A percentile compares a stretch with the other conserved stretches of the same genome.
Evolutionary conservation across 2,113 vertebrate species (phyloP).

Genomic region (Rostratula benghalensis): DNA sequence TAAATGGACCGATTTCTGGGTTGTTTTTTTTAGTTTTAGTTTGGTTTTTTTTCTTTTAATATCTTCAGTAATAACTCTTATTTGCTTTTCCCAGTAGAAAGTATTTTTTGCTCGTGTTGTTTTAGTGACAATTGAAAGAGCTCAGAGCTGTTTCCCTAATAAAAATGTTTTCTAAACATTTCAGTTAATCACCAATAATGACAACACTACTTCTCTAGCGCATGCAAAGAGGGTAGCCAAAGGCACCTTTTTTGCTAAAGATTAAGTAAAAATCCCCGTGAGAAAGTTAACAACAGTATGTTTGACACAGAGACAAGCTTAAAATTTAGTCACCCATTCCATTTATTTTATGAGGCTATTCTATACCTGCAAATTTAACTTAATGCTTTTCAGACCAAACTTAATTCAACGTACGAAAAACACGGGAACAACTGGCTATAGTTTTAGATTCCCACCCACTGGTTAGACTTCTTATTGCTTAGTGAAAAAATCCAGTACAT

Average conservation of each 20-base stretch:
- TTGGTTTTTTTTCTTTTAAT: neutral
- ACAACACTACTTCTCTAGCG: neutral
- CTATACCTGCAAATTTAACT: neutral
- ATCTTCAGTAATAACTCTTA: neutral
- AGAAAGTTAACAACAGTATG: neutral
- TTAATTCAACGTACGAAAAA: neutral
- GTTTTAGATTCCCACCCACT: neutral
- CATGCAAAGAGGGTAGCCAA: neutral
- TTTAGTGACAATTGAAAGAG: neutral
- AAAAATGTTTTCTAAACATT: neutral
- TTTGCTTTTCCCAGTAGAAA: neutral
- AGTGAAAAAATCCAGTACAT: neutral
- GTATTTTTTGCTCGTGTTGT: neutral
- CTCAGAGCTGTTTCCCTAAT: neutral
- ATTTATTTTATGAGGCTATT: neutral
- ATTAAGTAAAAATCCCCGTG: neutral
- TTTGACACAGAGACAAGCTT: neutral
- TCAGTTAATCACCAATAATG: neutral
- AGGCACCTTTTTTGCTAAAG: neutral
- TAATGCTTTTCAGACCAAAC: neutral
- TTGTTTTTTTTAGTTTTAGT: neutral
- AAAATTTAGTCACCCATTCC: neutral
- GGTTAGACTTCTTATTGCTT: neutral
- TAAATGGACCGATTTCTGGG: neutral
- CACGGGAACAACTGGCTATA: fast-evolving